Conservation (phyloP, 2,888 invertebrate genomes). For the Nowickia ferox region DNA sequence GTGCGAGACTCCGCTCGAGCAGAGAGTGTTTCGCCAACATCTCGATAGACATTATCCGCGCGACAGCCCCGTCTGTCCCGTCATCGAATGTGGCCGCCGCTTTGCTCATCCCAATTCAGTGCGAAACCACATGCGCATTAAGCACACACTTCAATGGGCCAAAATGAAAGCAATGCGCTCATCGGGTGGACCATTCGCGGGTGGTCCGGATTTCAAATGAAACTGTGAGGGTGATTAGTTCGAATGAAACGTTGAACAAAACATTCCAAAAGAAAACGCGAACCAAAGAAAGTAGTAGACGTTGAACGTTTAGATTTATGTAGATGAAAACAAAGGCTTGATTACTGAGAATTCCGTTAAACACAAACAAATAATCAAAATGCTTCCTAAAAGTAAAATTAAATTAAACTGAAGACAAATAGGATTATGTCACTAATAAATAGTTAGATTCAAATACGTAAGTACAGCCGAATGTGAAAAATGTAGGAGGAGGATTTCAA, state of each 20-base stretch:
- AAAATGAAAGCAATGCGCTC: conserved; percentile 89
- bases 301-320: conserved; percentile 42
- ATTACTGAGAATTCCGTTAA: conserved; percentile 49
- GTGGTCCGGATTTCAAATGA: conserved; percentile 83
- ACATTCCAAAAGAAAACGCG: conserved; percentile 54
- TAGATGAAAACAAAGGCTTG: conserved; percentile 45
- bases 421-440: conserved; percentile 21
- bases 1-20: conserved; percentile 87
- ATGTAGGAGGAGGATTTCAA: neutral
- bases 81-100: conserved; percentile 88
- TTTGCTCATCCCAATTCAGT: conserved; percentile 94
- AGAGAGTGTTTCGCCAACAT: conserved; percentile 88
- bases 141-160: conserved; percentile 92
- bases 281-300: conserved; percentile 49
- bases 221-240: conserved; percentile 76
- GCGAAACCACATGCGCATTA: conserved; percentile 93
- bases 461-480: neutral
- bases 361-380: conserved; percentile 57
- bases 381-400: conserved; percentile 63
- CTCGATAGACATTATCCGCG: conserved; percentile 93
- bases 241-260: conserved; percentile 26
- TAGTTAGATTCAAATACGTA: conserved; percentile 1
- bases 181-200: conserved; percentile 83
- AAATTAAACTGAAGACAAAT: conserved; percentile 13
- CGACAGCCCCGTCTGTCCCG: conserved; percentile 92